phyloP scores from a whole-genome alignment of 2,113 vertebrate genomes.

The Leptobrachium ailaonicum region DNA sequence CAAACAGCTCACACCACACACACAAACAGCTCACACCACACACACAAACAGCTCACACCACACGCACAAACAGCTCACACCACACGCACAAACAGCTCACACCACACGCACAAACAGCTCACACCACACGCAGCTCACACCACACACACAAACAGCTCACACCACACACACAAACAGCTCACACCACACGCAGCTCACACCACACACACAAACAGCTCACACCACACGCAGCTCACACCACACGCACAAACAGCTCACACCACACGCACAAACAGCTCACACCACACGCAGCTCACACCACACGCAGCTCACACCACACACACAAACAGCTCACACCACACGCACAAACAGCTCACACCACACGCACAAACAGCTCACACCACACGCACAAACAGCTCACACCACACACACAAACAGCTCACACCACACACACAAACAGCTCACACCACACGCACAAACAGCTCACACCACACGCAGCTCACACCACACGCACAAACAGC shows the following conservation, averaged over 20 bases:
- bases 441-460: not conserved
- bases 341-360: not conserved
- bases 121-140: not conserved
- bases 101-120: not conserved
- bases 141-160: not conserved
- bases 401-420: no score
- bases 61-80: not conserved
- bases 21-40: not conserved
- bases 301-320: not conserved
- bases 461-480: no score
- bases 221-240: not conserved
- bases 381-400: not conserved
- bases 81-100: not conserved
- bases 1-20: not conserved
- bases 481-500: not conserved
- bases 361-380: not conserved
- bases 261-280: not conserved
- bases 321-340: not conserved
- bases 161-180: not conserved
- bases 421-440: not conserved
- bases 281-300: not conserved
- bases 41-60: not conserved
- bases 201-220: no score
- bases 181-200: not conserved
- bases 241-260: not conserved